Evolutionary conservation across 2,797 vertebrate species (phyloP).

Genomic region (Gallinago nigripennis): DNA sequence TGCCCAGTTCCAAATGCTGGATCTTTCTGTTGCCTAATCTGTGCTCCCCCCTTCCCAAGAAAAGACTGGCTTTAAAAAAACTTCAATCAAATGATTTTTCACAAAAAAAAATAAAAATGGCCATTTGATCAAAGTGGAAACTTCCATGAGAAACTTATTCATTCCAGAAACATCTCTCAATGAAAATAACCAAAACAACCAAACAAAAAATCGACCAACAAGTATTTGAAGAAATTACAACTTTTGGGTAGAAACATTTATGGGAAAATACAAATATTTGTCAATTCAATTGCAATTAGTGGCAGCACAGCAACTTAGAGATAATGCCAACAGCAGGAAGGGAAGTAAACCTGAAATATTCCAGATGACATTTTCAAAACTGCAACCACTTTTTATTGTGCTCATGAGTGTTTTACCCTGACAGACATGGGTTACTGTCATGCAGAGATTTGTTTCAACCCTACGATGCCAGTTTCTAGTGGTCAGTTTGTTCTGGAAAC

Average conservation of each 20-base stretch:
- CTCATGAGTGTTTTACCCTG: neutral
- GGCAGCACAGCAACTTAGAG: neutral
- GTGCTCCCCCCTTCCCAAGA: neutral
- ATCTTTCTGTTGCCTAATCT: neutral
- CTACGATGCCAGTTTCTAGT: neutral
- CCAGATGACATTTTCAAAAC: neutral
- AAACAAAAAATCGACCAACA: accelerated
- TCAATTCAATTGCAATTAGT: neutral
- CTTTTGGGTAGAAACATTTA: neutral
- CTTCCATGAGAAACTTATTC: neutral
- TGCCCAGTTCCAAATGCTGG: neutral
- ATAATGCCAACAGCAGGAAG: neutral
- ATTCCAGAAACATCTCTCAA: neutral
- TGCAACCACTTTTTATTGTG: neutral
- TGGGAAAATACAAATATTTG: neutral
- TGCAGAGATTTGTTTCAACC: neutral
- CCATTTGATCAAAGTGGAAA: neutral
- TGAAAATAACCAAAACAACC: neutral
- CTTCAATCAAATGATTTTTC: neutral
- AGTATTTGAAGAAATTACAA: neutral
- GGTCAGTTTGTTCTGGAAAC: neutral
- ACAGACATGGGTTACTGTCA: neutral
- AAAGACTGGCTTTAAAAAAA: neutral
- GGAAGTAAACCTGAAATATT: neutral
- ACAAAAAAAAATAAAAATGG: neutral